phyloP scores from a whole-genome alignment of 2,797 vertebrate species.

The Ambastaia sidthimunki region DNA sequence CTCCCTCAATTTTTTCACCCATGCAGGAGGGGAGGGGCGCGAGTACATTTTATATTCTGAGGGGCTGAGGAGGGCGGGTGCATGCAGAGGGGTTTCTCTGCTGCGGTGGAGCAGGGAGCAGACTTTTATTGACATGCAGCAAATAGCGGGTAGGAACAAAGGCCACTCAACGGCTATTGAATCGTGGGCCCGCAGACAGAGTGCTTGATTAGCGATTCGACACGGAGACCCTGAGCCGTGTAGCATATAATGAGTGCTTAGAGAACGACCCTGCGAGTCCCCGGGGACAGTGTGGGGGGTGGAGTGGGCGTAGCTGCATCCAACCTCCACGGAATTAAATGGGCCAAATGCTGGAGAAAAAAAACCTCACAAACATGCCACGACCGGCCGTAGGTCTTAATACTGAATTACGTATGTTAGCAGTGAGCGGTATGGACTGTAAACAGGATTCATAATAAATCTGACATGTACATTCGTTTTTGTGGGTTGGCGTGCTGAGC shows the following conservation, averaged over 20 bases:
- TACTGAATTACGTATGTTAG: conserved; percentile 27
- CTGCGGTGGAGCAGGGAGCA: conserved; percentile 44
- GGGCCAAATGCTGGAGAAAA: conserved; percentile 37
- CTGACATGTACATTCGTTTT: conserved; percentile 32
- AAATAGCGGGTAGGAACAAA: conserved; percentile 77
- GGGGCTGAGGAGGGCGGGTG: conserved; percentile 41
- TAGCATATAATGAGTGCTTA: conserved; percentile 81
- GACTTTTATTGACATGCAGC: conserved; percentile 75
- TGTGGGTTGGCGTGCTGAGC: not conserved
- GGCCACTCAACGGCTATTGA: conserved; percentile 77
- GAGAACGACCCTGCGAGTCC: conserved; percentile 64
- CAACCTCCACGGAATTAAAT: conserved; percentile 44
- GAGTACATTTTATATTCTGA: conserved; percentile 61
- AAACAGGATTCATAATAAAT: conserved; percentile 35
- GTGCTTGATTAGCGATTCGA: conserved; percentile 82
- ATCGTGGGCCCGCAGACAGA: conserved; percentile 74
- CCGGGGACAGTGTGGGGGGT: conserved; percentile 31
- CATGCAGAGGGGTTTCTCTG: conserved; percentile 3
- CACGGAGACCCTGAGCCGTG: conserved; percentile 76
- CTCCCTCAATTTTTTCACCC: conserved; percentile 60
- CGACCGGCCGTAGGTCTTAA: conserved; percentile 25
- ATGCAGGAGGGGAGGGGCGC: conserved; percentile 56
- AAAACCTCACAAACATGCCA: not conserved
- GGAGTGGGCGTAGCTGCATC: conserved; percentile 10
- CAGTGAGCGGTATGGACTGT: not conserved